Percentiles rank a stretch among this genome's conserved stretches.
Conservation (phyloP, 2,888 invertebrate genomes). For the Crematogaster levior region DNA sequence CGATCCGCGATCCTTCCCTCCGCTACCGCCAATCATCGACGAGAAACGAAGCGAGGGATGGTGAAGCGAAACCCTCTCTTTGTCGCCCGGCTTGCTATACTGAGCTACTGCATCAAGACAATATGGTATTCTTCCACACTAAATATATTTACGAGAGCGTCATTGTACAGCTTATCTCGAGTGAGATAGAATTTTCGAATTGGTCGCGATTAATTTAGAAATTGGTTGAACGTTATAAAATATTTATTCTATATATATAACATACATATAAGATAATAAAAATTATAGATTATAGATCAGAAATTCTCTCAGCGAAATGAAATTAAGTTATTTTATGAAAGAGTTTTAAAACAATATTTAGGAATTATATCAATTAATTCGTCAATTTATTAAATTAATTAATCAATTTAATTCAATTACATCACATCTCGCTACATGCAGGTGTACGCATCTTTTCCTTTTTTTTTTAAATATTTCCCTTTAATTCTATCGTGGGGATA, state of each 20-base stretch:
- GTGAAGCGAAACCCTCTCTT: conserved; percentile 16
- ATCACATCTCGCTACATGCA: not conserved
- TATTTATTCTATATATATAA: not conserved
- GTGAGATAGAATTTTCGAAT: not conserved
- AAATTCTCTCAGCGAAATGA: no score
- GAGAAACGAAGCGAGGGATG: conserved; percentile 51
- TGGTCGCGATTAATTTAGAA: not conserved
- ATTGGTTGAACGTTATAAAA: not conserved
- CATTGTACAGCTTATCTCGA: not conserved
- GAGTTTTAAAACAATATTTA: not conserved
- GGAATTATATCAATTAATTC: no score
- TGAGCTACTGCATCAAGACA: not conserved
- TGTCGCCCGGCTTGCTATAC: not conserved
- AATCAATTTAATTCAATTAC: not conserved
- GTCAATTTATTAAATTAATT: not conserved
- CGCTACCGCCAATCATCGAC: conserved; percentile 71
- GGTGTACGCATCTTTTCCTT: no score
- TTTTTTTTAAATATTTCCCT: not conserved
- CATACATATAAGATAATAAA: not conserved
- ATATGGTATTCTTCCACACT: not conserved
- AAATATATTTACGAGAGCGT: conserved; percentile 5
- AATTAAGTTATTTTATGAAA: not conserved
- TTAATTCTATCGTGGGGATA: no score
- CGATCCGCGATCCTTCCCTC: conserved; percentile 59
- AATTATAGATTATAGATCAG: not conserved